phyloP scores from a whole-genome alignment of 2,888 invertebrate genomes.

The Ectemnius lituratus region DNA sequence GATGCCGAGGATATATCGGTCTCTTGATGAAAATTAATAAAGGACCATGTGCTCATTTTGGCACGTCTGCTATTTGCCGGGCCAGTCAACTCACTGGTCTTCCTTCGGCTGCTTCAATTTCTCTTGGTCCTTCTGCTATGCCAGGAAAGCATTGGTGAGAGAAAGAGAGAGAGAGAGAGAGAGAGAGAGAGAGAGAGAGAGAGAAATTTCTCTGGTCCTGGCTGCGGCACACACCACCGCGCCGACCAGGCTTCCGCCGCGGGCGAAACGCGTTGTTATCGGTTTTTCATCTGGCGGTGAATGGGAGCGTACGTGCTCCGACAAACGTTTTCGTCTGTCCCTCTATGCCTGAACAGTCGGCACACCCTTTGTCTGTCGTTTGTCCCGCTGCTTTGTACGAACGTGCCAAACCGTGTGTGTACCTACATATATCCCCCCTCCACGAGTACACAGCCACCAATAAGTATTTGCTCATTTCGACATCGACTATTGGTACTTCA shows the following conservation, averaged over 20 bases:
- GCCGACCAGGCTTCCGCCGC: neutral
- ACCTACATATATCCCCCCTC: conserved; percentile 5
- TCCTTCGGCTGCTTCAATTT: conserved; percentile 24
- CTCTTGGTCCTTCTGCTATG: conserved; percentile 16
- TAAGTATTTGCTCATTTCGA: conserved; percentile 14
- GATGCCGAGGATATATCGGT: neutral
- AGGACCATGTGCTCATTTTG: too few species aligned
- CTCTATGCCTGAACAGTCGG: conserved; percentile 24
- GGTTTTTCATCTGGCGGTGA: conserved; percentile 49
- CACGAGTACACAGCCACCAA: conserved; percentile 9
- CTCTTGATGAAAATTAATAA: neutral
- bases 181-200: too few species aligned
- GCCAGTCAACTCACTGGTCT: too few species aligned
- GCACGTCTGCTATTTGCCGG: too few species aligned
- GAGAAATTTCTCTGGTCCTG: neutral
- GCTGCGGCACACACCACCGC: neutral
- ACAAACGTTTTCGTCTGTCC: conserved; percentile 50
- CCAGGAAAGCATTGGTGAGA: too few species aligned
- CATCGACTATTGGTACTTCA: neutral
- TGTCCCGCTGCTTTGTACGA: conserved; percentile 28
- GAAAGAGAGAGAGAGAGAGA: too few species aligned
- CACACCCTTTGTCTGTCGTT: conserved; percentile 51
- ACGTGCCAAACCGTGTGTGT: conserved; percentile 17
- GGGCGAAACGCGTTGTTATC: conserved; percentile 47
- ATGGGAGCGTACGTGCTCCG: conserved; percentile 52